Evolutionary conservation across 2,797 vertebrate species (phyloP).

Genomic region (Gadopsis marmoratus): DNA sequence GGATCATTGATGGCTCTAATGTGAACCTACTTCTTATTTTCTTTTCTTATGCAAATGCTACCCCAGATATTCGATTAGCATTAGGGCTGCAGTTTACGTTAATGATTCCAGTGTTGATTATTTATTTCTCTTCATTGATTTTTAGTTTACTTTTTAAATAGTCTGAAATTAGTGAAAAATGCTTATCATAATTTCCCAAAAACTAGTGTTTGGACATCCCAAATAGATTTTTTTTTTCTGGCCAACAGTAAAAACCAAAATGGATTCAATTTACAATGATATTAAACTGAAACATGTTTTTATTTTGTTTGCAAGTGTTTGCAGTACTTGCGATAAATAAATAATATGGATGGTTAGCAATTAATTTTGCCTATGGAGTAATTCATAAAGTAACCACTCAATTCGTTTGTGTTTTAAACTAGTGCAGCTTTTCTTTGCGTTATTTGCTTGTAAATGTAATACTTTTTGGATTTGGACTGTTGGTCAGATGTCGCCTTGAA

Average conservation of each 20-base stretch:
- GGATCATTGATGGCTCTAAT: conserved; percentile 26
- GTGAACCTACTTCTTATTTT: conserved; percentile 1
- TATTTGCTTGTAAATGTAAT: not conserved
- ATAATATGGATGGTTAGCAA: not conserved
- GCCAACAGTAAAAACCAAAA: not conserved
- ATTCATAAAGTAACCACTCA: conserved; percentile 1
- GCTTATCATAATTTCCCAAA: not conserved
- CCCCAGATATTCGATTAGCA: conserved; percentile 23
- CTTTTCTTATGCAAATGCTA: not conserved
- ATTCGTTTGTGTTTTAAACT: not conserved
- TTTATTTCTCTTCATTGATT: not conserved
- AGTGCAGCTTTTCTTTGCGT: not conserved
- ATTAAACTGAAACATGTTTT: not conserved
- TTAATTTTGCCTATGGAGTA: not conserved
- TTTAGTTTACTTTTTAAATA: not conserved
- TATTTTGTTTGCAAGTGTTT: too few relatives aligned
- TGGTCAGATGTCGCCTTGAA: not conserved
- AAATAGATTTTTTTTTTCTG: not conserved
- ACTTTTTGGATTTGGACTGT: not conserved
- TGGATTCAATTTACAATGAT: not conserved
- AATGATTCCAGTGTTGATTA: not conserved
- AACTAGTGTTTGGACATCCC: not conserved
- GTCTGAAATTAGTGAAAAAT: not conserved
- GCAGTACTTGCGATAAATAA: not conserved
- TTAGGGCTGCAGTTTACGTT: conserved; percentile 14